Evolutionary conservation across 1,140 invertebrate species (phyloP).

Genomic region (Alviniconcha marisindica): DNA sequence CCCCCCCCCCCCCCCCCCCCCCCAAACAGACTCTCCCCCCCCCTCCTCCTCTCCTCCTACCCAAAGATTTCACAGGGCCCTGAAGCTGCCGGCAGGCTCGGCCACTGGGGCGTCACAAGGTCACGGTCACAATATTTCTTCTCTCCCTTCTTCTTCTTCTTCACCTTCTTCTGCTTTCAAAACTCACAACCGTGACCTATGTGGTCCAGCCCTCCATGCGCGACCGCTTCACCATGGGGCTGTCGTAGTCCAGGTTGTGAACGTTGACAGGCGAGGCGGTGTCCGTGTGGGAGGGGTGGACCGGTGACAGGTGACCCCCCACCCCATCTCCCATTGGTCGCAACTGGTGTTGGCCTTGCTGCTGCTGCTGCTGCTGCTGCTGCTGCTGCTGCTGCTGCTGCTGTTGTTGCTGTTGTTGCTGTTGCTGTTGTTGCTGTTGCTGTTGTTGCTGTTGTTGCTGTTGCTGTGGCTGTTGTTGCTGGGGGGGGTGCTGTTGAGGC

Average conservation of each 20-base stretch:
- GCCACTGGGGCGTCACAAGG: not conserved
- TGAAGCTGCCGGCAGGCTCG: not conserved
- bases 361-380: no score
- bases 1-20: not conserved
- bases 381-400: conserved; percentile 46
- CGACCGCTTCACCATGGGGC: conserved; percentile 68
- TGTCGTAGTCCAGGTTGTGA: conserved; percentile 63
- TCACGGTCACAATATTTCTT: not conserved
- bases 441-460: conserved; percentile 41
- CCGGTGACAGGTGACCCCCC: conserved; percentile 52
- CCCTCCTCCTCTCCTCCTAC: not conserved
- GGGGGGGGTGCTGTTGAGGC: conserved; percentile 57
- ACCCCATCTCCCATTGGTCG: conserved; percentile 40
- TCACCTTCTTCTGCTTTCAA: no score
- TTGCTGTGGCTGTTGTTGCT: conserved; percentile 46
- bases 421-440: conserved; percentile 44
- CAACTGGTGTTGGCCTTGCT: conserved; percentile 34
- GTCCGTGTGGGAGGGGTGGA: conserved; percentile 57
- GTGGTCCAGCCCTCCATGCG: conserved; percentile 69
- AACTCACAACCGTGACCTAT: conserved; percentile 40
- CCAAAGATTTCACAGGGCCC: not conserved
- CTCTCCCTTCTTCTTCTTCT: no score
- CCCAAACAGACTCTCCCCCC: not conserved
- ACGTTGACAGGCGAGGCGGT: conserved; percentile 55
- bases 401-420: conserved; percentile 51